These are phyloP conservation scores for Hemitrygon akajei DNA, from an alignment of 2,797 vertebrate genomes.

Conservation along the genomic window DNA sequence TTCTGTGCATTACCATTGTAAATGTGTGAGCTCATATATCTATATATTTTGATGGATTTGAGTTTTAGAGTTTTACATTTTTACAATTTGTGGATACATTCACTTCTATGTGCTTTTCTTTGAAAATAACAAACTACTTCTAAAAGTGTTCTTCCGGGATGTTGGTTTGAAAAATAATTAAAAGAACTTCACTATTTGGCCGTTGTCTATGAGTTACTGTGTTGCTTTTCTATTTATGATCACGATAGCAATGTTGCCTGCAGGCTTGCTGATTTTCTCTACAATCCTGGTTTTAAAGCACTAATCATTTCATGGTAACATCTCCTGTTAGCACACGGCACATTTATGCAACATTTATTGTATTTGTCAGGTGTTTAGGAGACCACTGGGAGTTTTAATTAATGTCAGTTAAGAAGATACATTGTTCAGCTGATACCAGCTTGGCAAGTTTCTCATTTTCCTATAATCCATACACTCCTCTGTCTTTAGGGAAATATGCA, in stretches of 20 bases:
- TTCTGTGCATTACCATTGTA: conserved; percentile 73
- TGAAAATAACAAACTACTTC: not conserved
- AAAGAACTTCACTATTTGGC: not conserved
- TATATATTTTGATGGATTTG: conserved; percentile 25
- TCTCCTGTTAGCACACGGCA: conserved; percentile 58
- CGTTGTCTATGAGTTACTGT: not conserved
- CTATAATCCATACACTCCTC: conserved; percentile 76
- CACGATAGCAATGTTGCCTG: conserved; percentile 43
- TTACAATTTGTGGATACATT: not conserved
- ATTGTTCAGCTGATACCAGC: conserved; percentile 73
- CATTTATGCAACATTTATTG: conserved; percentile 73
- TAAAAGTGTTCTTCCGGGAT: not conserved
- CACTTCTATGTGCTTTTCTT: not conserved
- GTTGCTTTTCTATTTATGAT: conserved; percentile 42
- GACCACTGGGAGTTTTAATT: conserved; percentile 79
- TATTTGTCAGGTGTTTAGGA: conserved; percentile 81
- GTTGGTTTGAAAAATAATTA: not conserved
- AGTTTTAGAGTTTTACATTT: conserved; percentile 22
- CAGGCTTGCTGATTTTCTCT: conserved; percentile 48
- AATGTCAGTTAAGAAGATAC: conserved; percentile 81
- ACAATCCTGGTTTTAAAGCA: conserved; percentile 52
- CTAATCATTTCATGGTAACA: conserved; percentile 45
- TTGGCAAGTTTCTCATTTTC: conserved; percentile 76
- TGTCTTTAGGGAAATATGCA: conserved; percentile 76
- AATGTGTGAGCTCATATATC: conserved; percentile 56